Conservation (phyloP, 2,888 invertebrate genomes). For the Dinocampus coccinellae region DNA sequence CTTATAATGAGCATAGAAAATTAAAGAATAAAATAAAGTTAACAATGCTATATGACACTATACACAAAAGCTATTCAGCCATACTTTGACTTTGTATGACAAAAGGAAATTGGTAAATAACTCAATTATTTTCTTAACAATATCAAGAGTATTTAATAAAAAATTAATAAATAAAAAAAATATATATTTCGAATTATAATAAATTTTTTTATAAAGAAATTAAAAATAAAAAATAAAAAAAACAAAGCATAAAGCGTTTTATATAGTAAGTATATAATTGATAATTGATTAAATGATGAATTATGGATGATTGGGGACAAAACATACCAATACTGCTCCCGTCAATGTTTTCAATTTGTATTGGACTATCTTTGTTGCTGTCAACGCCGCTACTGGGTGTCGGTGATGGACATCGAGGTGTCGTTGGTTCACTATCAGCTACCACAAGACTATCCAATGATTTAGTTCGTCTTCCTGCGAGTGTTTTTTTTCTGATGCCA, state of each 20-base stretch:
- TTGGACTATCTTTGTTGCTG: slow-evolving; percentile 86
- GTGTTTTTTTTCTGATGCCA: slow-evolving; percentile 50
- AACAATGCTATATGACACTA: not conserved
- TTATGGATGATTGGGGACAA: slow-evolving; percentile 4
- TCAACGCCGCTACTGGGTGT: slow-evolving; percentile 91
- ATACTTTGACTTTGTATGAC: not conserved
- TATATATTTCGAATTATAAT: not conserved
- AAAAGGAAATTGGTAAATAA: not conserved
- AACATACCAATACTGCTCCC: slow-evolving; percentile 72
- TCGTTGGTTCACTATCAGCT: slow-evolving; percentile 71
- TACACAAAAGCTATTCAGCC: not conserved
- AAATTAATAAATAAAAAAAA: too few species aligned
- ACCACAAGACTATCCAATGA: slow-evolving; percentile 66
- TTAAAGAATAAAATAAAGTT: too few species aligned
- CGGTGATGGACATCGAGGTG: slow-evolving; percentile 86
- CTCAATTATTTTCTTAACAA: not conserved
- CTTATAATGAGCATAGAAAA: too few species aligned
- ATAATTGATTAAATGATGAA: not conserved
- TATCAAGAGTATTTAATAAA: not conserved
- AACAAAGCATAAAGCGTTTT: not conserved
- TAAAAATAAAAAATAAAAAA: too few species aligned
- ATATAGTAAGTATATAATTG: not conserved
- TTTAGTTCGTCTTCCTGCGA: slow-evolving; percentile 62
- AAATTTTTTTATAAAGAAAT: not conserved
- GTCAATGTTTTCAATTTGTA: slow-evolving; percentile 85